phyloP scores from a whole-genome alignment of 23 tunicate genomes.

The Trididemnum clinides region DNA sequence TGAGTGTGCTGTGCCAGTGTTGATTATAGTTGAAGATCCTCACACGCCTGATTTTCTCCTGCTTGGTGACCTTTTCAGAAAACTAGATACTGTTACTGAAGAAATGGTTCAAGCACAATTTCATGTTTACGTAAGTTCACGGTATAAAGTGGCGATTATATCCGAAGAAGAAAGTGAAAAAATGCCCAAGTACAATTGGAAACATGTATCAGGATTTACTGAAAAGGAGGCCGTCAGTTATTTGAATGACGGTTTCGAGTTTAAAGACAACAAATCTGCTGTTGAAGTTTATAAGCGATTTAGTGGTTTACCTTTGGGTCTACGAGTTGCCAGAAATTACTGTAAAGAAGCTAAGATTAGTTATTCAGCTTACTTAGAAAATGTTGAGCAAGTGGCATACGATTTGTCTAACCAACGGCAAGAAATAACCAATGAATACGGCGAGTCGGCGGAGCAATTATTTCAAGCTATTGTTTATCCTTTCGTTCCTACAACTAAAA shows the following conservation, averaged over 20 bases:
- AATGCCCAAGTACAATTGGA: no score
- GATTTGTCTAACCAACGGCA: background rate
- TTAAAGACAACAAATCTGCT: constrained; percentile 12
- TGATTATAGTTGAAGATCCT: background rate
- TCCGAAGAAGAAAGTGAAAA: no score
- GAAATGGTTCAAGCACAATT: background rate
- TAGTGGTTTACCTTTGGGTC: constrained; percentile 47
- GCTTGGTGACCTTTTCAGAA: background rate
- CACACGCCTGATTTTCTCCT: background rate
- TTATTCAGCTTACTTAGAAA: constrained; percentile 35
- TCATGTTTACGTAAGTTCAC: no score
- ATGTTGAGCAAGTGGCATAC: constrained; percentile 4
- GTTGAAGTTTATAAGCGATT: constrained; percentile 22
- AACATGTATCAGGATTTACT: no score
- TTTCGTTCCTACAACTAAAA: background rate
- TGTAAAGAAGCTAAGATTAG: constrained; percentile 9
- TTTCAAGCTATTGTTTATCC: constrained; percentile 51
- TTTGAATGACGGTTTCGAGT: background rate
- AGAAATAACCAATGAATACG: constrained; percentile 1
- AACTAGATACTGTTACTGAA: background rate
- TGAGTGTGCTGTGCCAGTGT: background rate
- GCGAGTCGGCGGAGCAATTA: constrained; percentile 25
- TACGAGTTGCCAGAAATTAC: constrained; percentile 23
- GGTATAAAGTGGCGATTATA: no score
- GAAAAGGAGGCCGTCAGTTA: constrained; percentile 24